Conservation (phyloP, 2,888 invertebrate species). For the Drosophila siamana region DNA sequence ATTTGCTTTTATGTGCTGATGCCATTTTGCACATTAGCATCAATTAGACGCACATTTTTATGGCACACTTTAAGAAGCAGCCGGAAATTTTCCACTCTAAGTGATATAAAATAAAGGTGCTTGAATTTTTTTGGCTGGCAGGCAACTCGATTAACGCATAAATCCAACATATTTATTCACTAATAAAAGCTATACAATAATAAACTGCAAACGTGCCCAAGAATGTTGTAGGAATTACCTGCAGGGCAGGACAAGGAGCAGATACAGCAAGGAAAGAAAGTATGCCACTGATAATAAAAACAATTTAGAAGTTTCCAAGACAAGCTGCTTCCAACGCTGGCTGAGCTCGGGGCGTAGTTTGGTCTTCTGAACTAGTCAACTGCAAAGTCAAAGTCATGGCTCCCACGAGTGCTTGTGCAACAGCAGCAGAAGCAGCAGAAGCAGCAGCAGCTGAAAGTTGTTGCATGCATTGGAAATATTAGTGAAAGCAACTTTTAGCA, state of each 20-base stretch:
- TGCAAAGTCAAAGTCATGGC: neutral
- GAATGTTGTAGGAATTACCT: conserved; percentile 1
- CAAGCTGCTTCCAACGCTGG: neutral
- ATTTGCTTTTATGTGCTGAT: neutral
- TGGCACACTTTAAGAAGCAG: neutral
- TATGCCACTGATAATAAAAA: conserved; percentile 66
- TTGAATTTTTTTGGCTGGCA: too few relatives aligned
- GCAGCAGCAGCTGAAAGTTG: conserved; percentile 9
- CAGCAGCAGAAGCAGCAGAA: conserved; percentile 25
- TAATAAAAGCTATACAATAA: conserved; percentile 8
- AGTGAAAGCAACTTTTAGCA: conserved; percentile 48
- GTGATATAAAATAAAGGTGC: neutral
- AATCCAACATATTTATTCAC: conserved; percentile 15
- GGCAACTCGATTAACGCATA: conserved; percentile 10
- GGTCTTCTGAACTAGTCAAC: conserved; percentile 11
- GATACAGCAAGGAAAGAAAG: neutral
- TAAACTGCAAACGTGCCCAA: conserved; percentile 17
- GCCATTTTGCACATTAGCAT: conserved; percentile 7
- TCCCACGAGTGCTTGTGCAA: conserved; percentile 3
- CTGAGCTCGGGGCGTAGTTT: neutral
- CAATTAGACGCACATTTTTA: conserved; percentile 4
- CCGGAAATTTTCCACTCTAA: too few relatives aligned
- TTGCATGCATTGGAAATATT: conserved; percentile 41
- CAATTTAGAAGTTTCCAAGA: conserved; percentile 63
- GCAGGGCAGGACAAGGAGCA: neutral